phyloP scores from a whole-genome alignment of 1,140 invertebrate species.

The Vanessa tameamea region DNA sequence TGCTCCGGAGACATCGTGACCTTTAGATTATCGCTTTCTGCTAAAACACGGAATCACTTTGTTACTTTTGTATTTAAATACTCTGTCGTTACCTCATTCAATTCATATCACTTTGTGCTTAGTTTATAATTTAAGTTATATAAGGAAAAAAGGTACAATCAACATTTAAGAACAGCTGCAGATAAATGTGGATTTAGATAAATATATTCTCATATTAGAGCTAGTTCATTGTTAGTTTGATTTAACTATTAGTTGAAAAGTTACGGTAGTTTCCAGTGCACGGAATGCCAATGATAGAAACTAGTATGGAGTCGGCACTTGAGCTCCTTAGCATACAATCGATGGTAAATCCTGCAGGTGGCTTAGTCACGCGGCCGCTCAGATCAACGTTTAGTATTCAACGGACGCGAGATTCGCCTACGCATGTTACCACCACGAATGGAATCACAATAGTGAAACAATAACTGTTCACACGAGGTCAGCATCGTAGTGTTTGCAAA shows the following conservation, averaged over 20 bases:
- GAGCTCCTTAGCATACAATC: constrained; percentile 73
- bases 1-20: constrained; percentile 9
- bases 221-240: constrained; percentile 9
- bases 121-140: not conserved
- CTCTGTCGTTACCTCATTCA: too few species aligned
- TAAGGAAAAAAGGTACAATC: not conserved
- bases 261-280: constrained; percentile 39
- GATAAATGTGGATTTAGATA: not conserved
- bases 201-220: not conserved
- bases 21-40: constrained; percentile 11
- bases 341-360: constrained; percentile 68
- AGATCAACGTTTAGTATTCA: constrained; percentile 68
- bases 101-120: too few species aligned
- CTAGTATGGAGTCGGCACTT: constrained; percentile 35
- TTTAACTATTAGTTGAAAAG: constrained; percentile 8
- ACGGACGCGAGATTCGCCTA: constrained; percentile 52
- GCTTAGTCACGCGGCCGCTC: constrained; percentile 69
- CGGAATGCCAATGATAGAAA: constrained; percentile 38
- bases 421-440: constrained; percentile 60
- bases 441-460: constrained; percentile 66
- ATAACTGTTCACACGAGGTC: constrained; percentile 75
- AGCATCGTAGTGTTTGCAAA: constrained; percentile 66
- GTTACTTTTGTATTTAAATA: not conserved
- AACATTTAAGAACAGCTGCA: not conserved
- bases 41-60: constrained; percentile 4